Conservation (phyloP, 2,113 vertebrate species). For the Erpornis zantholeuca region DNA sequence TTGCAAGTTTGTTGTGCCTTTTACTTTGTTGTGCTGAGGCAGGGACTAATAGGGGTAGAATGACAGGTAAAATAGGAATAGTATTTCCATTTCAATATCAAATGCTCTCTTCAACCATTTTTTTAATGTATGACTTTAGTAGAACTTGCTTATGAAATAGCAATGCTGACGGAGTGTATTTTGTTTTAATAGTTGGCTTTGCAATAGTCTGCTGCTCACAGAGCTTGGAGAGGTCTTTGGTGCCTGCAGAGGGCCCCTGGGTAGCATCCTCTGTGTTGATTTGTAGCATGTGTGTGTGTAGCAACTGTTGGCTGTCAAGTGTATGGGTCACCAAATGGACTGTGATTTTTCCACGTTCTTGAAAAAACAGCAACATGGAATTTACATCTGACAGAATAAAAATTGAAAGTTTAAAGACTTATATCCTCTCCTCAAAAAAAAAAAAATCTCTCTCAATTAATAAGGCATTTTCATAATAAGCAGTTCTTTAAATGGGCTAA, state of each 20-base stretch:
- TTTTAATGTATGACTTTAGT: background rate
- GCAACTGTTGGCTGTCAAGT: background rate
- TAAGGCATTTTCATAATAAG: background rate
- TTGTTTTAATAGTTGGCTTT: background rate
- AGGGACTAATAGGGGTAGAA: background rate
- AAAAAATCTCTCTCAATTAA: background rate
- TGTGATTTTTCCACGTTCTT: background rate
- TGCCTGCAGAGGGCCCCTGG: background rate
- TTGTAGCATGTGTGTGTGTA: background rate
- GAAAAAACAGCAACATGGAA: background rate
- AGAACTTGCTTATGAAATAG: background rate
- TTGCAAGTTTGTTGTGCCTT: background rate
- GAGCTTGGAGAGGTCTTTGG: background rate
- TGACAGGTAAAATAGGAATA: background rate
- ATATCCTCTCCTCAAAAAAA: background rate
- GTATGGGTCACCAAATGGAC: background rate
- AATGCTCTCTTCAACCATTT: background rate
- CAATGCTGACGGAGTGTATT: background rate
- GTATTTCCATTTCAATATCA: background rate
- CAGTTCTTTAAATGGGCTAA: background rate
- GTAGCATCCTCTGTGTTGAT: background rate
- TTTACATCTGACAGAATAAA: background rate
- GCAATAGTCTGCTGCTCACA: background rate
- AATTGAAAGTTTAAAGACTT: background rate
- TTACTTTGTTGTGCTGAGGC: background rate